phyloP scores from a whole-genome alignment of 2,888 invertebrate species.

The Heterodera filipjevi region DNA sequence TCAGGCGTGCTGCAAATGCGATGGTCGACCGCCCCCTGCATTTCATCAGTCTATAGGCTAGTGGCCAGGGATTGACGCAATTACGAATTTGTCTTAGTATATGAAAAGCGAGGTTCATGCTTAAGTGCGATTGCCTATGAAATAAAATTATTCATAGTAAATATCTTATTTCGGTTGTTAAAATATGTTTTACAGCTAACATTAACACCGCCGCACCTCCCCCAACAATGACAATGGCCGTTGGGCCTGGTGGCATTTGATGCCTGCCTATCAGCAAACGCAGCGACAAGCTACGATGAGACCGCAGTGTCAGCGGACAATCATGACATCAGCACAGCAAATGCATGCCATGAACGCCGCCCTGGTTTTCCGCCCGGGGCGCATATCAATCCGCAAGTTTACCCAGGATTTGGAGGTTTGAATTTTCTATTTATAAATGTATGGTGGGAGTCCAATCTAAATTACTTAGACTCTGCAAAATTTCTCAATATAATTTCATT shows the following conservation, averaged over 20 bases:
- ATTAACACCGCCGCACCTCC: conserved; percentile 24
- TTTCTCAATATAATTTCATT: too few relatives aligned
- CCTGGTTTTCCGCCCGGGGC: conserved; percentile 50
- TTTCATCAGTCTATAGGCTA: conserved; percentile 20
- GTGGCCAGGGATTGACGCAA: background rate
- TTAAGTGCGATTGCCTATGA: too few relatives aligned
- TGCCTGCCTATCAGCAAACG: conserved; percentile 20
- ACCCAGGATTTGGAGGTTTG: conserved; percentile 46
- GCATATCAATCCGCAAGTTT: conserved; percentile 55
- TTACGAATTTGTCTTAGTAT: background rate
- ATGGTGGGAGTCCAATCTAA: too few relatives aligned
- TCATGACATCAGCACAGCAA: conserved; percentile 11
- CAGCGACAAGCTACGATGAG: conserved; percentile 21
- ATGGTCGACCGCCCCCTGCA: conserved; percentile 29
- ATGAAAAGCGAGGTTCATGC: background rate
- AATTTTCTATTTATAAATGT: too few relatives aligned
- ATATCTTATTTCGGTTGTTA: background rate
- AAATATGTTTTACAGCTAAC: background rate
- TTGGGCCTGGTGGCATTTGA: background rate
- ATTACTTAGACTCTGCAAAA: too few relatives aligned
- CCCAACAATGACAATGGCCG: conserved; percentile 13
- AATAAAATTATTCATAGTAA: too few relatives aligned
- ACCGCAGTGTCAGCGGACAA: background rate
- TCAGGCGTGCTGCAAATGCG: conserved; percentile 14
- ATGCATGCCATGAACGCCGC: conserved; percentile 34